phyloP scores from a whole-genome alignment of 2,888 invertebrate genomes.

The Rhagonycha lutea region DNA sequence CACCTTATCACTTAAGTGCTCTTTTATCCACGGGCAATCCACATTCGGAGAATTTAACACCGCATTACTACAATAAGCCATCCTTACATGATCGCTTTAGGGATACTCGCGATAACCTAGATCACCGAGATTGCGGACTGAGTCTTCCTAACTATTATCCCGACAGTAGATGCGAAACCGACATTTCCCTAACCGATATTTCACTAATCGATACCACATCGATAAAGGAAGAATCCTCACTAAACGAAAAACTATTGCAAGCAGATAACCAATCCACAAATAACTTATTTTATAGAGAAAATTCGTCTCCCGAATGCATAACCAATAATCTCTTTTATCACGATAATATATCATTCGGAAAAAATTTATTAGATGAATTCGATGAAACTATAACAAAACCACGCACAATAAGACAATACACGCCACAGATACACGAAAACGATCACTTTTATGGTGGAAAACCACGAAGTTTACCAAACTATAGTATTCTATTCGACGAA shows the following conservation, averaged over 20 bases:
- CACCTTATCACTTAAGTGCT: constrained; percentile 5
- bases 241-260: constrained; percentile 4
- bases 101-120: constrained; percentile 43
- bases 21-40: constrained; percentile 39
- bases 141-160: constrained; percentile 55
- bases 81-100: constrained; percentile 51
- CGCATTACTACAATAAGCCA: constrained; percentile 63
- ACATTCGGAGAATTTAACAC: constrained; percentile 64
- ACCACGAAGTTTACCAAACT: constrained; percentile 41
- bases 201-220: constrained; percentile 55
- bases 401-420: constrained; percentile 49
- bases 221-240: constrained; percentile 30
- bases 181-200: constrained; percentile 52
- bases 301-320: constrained; percentile 5
- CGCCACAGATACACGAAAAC: constrained; percentile 39
- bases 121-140: constrained; percentile 53
- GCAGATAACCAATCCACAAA: constrained; percentile 22
- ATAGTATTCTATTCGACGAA: constrained; percentile 15
- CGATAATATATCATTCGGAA: constrained; percentile 51
- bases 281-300: constrained; percentile 22
- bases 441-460: constrained; percentile 38
- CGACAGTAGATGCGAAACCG: constrained; percentile 57
- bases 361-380: constrained; percentile 44
- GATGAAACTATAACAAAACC: constrained; percentile 36
- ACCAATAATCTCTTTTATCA: constrained; percentile 50